phyloP scores from a whole-genome alignment of 2,113 vertebrate species.

The Sceloporus tristichus region DNA sequence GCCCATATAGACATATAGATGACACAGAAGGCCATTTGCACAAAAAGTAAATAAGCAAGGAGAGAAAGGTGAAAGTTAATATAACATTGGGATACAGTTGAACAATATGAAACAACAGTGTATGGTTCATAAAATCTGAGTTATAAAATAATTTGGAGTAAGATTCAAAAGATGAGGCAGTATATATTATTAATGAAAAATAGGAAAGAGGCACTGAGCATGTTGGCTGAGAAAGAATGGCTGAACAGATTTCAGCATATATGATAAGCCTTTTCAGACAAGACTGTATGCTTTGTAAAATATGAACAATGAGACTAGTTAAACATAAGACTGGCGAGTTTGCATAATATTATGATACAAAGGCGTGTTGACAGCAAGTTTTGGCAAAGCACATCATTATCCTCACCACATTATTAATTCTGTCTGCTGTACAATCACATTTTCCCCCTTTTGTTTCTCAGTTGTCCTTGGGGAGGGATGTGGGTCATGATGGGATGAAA shows the following conservation, averaged over 20 bases:
- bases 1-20: no score
- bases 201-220: not conserved
- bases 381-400: no score
- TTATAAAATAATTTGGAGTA: slow-evolving; percentile 10
- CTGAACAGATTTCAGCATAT: no score
- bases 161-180: slow-evolving; percentile 22
- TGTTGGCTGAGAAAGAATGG: not conserved
- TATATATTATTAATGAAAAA: not conserved
- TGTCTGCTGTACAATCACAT: slow-evolving; percentile 20
- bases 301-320: slow-evolving; percentile 25
- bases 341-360: not conserved
- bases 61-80: slow-evolving; percentile 34
- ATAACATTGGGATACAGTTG: slow-evolving; percentile 7
- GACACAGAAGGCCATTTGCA: not conserved
- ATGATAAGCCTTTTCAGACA: not conserved
- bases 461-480: no score
- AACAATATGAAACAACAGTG: not conserved
- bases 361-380: no score
- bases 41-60: not conserved
- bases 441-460: no score
- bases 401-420: not conserved
- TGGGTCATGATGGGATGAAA: no score
- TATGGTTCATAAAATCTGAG: slow-evolving; percentile 35
- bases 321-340: slow-evolving; percentile 17
- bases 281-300: slow-evolving; percentile 14